Evolutionary conservation across 2,888 invertebrate genomes (phyloP).

Genomic region (Hirtodrosophila confusa): DNA sequence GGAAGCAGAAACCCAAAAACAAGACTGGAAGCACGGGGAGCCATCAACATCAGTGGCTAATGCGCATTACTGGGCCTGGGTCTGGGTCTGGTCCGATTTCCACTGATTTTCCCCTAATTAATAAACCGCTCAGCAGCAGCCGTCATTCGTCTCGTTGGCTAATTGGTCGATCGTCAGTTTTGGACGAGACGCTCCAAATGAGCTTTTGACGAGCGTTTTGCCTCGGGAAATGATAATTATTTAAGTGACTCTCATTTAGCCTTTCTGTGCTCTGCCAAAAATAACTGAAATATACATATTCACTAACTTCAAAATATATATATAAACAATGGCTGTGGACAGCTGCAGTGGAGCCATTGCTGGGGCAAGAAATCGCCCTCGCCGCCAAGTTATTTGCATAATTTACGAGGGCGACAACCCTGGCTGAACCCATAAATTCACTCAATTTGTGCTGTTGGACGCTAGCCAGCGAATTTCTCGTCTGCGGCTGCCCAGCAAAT

Average conservation of each 20-base stretch:
- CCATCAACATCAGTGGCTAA: constrained; percentile 72
- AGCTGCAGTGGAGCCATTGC: constrained; percentile 35
- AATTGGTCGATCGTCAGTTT: constrained; percentile 71
- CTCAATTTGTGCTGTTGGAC: constrained; percentile 40
- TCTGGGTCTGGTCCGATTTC: constrained; percentile 45
- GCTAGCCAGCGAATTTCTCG: constrained; percentile 33
- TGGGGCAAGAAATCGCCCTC: background rate
- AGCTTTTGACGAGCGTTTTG: constrained; percentile 75
- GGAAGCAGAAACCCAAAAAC: constrained; percentile 25
- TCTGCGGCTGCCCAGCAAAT: constrained; percentile 21
- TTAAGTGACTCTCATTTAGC: constrained; percentile 71
- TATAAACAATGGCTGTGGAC: constrained; percentile 2
- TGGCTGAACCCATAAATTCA: constrained; percentile 61
- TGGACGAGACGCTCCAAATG: constrained; percentile 54
- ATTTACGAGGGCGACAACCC: constrained; percentile 74
- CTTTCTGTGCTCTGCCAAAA: constrained; percentile 47
- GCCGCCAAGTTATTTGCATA: constrained; percentile 60
- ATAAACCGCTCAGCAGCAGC: constrained; percentile 55
- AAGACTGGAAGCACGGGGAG: constrained; percentile 68
- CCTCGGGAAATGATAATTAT: constrained; percentile 75
- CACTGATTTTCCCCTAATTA: constrained; percentile 72
- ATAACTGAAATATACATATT: constrained; percentile 12
- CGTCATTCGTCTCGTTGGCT: constrained; percentile 65
- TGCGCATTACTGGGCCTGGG: constrained; percentile 47
- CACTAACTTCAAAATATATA: too few species aligned